phyloP scores from a whole-genome alignment of 1,140 invertebrate species.

The Drosophila bipectinata region DNA sequence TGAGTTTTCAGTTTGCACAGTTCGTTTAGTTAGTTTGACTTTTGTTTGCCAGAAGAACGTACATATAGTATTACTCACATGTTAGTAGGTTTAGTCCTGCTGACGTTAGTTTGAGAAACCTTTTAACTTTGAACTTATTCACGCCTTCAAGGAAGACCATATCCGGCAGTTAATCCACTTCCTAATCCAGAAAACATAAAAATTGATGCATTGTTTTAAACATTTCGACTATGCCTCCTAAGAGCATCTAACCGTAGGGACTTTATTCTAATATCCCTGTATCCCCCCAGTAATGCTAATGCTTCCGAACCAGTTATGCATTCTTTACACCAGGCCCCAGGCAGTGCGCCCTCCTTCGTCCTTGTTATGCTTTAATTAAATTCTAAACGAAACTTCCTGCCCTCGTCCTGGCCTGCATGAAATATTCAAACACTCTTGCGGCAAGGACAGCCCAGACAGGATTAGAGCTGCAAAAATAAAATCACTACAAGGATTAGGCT shows the following conservation, averaged over 20 bases:
- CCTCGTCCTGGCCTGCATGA: conserved; percentile 15
- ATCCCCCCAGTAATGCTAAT: conserved; percentile 3
- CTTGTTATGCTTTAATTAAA: conserved; percentile 44
- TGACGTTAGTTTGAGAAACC: conserved; percentile 3
- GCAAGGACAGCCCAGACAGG: conserved; percentile 40
- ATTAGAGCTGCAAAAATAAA: conserved; percentile 35
- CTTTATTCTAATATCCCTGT: background rate
- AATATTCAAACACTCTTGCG: conserved; percentile 44
- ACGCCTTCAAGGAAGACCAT: background rate
- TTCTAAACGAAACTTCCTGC: conserved; percentile 40
- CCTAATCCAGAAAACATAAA: background rate
- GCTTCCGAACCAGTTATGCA: conserved; percentile 30
- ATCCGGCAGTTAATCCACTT: background rate
- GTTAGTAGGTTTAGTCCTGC: conserved; percentile 3
- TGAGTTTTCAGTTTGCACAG: conserved; percentile 59
- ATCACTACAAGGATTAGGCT: conserved; percentile 20
- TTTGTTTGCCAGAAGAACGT: conserved; percentile 1
- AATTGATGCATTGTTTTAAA: conserved; percentile 4
- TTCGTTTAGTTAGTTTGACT: conserved; percentile 36
- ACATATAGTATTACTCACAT: background rate
- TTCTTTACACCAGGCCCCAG: conserved; percentile 24
- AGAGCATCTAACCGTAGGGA: background rate
- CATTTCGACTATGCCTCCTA: background rate
- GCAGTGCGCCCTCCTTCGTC: conserved; percentile 6
- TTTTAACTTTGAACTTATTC: conserved; percentile 19